Conservation (phyloP, 2,888 invertebrate genomes). For the Melitaea athalia region DNA sequence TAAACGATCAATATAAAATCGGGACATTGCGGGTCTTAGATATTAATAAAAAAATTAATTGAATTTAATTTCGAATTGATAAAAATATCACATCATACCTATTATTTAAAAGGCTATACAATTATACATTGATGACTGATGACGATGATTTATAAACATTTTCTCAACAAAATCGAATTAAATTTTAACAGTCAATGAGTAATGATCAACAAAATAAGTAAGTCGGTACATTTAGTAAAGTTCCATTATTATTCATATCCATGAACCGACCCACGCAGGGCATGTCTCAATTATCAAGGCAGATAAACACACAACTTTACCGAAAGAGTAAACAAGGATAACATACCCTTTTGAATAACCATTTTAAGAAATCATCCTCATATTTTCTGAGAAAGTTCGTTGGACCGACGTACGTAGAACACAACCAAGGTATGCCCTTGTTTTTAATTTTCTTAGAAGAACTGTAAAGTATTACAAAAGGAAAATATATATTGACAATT, state of each 20-base stretch:
- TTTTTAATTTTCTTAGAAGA: slow-evolving; percentile 31
- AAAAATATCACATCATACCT: too few species aligned
- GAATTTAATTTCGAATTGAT: too few species aligned
- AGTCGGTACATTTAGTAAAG: slow-evolving; percentile 17
- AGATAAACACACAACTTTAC: slow-evolving; percentile 11
- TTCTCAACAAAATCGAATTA: background rate
- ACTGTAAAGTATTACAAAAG: slow-evolving; percentile 23
- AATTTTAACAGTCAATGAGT: background rate
- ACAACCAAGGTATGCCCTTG: slow-evolving; percentile 30
- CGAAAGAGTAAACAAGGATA: slow-evolving; percentile 26
- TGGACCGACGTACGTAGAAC: slow-evolving; percentile 28
- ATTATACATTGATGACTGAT: background rate
- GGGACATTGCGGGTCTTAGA: too few species aligned
- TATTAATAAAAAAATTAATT: too few species aligned
- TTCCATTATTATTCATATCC: slow-evolving; percentile 20
- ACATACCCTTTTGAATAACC: slow-evolving; percentile 20
- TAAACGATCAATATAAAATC: too few species aligned
- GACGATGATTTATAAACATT: background rate
- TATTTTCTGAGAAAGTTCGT: slow-evolving; percentile 38
- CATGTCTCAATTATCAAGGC: slow-evolving; percentile 11
- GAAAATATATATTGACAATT: slow-evolving; percentile 28
- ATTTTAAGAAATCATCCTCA: slow-evolving; percentile 19
- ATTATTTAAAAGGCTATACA: too few species aligned
- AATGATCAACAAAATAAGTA: slow-evolving; percentile 4
- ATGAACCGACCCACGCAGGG: slow-evolving; percentile 8